A percentile compares a stretch with the other conserved stretches of the same genome.
Evolutionary conservation across 2,888 invertebrate genomes (phyloP).

Genomic region (Apotomis turbidana): DNA sequence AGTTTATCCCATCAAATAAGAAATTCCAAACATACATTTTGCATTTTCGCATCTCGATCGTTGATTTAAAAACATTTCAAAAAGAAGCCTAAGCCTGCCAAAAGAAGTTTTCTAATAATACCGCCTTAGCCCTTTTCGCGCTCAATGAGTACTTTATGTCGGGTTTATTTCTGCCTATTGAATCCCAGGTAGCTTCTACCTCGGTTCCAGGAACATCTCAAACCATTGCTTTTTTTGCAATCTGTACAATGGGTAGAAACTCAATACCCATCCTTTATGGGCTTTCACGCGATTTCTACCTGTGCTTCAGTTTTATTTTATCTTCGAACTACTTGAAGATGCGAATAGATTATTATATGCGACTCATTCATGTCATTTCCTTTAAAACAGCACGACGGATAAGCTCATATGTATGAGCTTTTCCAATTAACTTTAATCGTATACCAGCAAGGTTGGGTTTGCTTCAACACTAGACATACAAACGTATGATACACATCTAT

Average conservation of each 20-base stretch:
- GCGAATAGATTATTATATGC: conserved; percentile 27
- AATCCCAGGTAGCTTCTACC: conserved; percentile 34
- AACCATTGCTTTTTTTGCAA: conserved; percentile 42
- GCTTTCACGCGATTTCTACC: conserved; percentile 46
- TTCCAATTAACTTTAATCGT: background rate
- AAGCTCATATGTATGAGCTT: background rate
- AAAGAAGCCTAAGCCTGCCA: background rate
- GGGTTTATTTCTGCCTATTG: conserved; percentile 12
- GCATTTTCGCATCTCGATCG: background rate
- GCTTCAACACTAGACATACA: background rate
- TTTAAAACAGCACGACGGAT: conserved; percentile 12
- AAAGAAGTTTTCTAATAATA: conserved; percentile 5
- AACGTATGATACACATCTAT: background rate
- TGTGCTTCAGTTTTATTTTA: conserved; percentile 29
- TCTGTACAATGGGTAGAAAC: conserved; percentile 55
- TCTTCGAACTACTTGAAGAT: conserved; percentile 3
- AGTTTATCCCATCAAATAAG: too few relatives aligned
- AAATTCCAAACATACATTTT: background rate
- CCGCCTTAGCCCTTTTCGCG: conserved; percentile 19
- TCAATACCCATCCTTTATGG: conserved; percentile 58
- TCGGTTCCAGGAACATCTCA: conserved; percentile 50
- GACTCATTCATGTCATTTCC: conserved; percentile 9
- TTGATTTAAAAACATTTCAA: too few relatives aligned
- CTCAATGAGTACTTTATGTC: conserved; percentile 37
- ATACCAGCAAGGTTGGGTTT: background rate